Conservation (phyloP, 1,140 invertebrate genomes). For the Aphaenogaster ashmeadi region DNA sequence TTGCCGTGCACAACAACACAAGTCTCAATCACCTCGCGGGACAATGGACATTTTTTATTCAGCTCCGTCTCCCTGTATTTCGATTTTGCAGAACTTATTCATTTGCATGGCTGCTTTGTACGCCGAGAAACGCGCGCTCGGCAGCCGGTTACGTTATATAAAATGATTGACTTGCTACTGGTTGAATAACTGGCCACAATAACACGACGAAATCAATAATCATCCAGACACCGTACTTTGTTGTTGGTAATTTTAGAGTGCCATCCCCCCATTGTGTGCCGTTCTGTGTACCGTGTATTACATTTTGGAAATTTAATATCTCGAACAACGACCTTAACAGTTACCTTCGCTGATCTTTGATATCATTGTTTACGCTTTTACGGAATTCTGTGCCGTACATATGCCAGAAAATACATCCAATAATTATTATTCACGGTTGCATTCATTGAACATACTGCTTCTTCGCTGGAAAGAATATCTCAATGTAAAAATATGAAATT, state of each 20-base stretch:
- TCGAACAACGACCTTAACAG: not conserved
- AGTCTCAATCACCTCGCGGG: not conserved
- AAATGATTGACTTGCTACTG: conserved; percentile 49
- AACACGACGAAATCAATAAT: conserved; percentile 56
- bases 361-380: conserved; percentile 12
- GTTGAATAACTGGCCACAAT: conserved; percentile 59
- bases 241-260: conserved; percentile 29
- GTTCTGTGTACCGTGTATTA: not conserved
- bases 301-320: conserved; percentile 57
- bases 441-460: not conserved
- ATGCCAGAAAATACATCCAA: not conserved
- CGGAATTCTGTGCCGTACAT: not conserved
- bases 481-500: not conserved
- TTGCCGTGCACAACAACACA: not conserved
- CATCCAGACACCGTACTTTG: not conserved
- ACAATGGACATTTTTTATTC: conserved; percentile 48
- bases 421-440: not conserved
- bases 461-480: no score
- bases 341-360: not conserved
- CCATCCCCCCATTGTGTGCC: not conserved
- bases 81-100: conserved; percentile 39
- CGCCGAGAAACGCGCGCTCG: not conserved
- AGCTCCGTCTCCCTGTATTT: not conserved
- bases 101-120: conserved; percentile 21
- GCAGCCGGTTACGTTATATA: conserved; percentile 31